Conservation (phyloP, 2,113 vertebrate species). For the Tachuris rubrigastra region DNA sequence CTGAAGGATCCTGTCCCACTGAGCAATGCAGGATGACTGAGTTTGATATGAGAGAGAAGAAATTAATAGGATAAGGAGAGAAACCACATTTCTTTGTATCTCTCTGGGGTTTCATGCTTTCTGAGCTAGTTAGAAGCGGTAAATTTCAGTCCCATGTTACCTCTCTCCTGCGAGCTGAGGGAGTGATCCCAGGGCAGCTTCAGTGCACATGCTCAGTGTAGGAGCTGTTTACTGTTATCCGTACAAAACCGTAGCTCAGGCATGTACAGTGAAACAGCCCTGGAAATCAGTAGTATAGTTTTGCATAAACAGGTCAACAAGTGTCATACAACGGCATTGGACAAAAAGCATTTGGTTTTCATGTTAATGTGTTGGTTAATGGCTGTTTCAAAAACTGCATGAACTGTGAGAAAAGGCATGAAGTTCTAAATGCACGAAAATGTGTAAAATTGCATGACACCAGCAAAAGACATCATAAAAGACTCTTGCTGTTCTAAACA, state of each 20-base stretch:
- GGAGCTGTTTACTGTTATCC: neutral
- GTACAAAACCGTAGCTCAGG: accelerated
- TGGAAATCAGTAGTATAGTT: neutral
- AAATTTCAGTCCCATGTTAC: neutral
- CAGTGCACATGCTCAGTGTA: neutral
- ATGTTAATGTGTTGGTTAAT: neutral
- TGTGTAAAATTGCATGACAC: constrained; percentile 4
- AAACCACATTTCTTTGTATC: neutral
- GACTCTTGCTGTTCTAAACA: neutral
- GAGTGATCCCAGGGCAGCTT: neutral
- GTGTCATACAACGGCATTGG: accelerated
- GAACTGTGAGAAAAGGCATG: neutral
- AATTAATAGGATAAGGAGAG: neutral
- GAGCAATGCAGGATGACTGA: neutral
- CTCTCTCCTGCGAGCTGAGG: neutral
- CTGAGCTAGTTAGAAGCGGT: neutral
- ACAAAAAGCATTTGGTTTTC: neutral
- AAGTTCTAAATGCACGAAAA: neutral
- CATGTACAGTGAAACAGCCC: neutral
- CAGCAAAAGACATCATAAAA: neutral
- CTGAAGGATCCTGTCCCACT: neutral
- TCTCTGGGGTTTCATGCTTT: neutral
- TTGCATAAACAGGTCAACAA: neutral
- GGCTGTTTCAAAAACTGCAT: neutral
- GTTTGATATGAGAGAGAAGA: neutral